Base-by-base conservation (phyloP, 1,140 invertebrate genomes). In the Cydia strobilella region DNA sequence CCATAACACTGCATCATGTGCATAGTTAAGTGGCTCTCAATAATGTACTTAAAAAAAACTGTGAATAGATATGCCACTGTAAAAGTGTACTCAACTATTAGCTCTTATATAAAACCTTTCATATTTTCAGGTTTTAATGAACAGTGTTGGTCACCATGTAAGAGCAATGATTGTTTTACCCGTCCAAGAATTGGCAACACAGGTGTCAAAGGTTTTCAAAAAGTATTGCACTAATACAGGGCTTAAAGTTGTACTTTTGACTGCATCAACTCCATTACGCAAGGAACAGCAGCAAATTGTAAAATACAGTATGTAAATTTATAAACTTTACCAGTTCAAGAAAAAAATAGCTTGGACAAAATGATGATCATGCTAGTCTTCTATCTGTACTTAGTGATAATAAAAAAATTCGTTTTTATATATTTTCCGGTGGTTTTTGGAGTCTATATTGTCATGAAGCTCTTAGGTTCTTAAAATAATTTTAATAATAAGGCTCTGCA, bases 141-240 rank as follows among this genome's bases (percentile, higher is more conserved):
- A 85, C 74, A 80, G 86, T 79, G 86, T 94, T 13, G 92, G 93
- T 39, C 91, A 93, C 77, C 93, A 95, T 82, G 94, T 99, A 13
- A 93, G 97, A 77, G 98, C 97, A 63, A 86, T 99, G 63, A 94
- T 99, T 27, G 96, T 99, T 15, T 91, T 99, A 69, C 99, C 99
- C 10, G 98, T 98, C 0, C 96, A 97, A 87, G 98, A 99, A 90
- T 92, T 99, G 72, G 98, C 98, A 0, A 86, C 94, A 6, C 99
- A 99, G 93, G 97, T 99, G 15, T 96, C 95, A 80, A 95, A 96
- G 88, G 97, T 98, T 1, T 97, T 98, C 84, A 93, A 95, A 79
- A 94, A 94, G 15, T 98, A 97, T 90, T 95, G 94, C 75, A 90
- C 94, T 76, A 95, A 94, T 39, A 97, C 96, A 7, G 93, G 94